Percentiles rank a stretch among this genome's conserved stretches.
Evolutionary conservation across 1,140 invertebrate species (phyloP).

Genomic region (Drosophila hydei): DNA sequence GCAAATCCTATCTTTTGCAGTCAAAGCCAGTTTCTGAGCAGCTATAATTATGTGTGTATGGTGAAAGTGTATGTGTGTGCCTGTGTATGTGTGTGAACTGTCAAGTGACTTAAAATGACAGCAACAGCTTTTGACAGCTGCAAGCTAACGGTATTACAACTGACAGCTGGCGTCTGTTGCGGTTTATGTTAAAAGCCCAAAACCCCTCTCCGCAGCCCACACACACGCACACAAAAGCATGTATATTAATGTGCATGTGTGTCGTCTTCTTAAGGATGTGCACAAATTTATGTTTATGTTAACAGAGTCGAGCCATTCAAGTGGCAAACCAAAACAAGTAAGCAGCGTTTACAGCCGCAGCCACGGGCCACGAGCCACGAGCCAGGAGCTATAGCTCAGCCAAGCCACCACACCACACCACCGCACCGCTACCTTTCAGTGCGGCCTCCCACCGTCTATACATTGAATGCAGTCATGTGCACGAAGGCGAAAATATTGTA

Average conservation of each 20-base stretch:
- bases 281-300: constrained; percentile 80
- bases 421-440: background rate
- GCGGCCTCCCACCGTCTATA: constrained; percentile 4
- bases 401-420: background rate
- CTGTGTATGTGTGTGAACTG: constrained; percentile 31
- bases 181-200: constrained; percentile 69
- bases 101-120: constrained; percentile 76
- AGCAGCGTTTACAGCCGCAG: background rate
- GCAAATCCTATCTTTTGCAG: background rate
- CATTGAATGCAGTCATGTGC: constrained; percentile 74
- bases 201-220: too few species aligned
- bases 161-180: constrained; percentile 78
- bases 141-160: constrained; percentile 71
- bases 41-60: constrained; percentile 28
- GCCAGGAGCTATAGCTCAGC: background rate
- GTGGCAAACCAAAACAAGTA: constrained; percentile 77
- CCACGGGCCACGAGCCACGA: background rate
- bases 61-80: constrained; percentile 4
- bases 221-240: background rate
- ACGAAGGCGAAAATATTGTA: constrained; percentile 70
- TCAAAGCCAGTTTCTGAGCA: background rate
- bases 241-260: background rate
- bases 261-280: constrained; percentile 27
- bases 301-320: constrained; percentile 79
- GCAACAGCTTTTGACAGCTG: constrained; percentile 72